A percentile compares a stretch with the other conserved stretches of the same genome.
phyloP scores from a whole-genome alignment of 2,797 vertebrate species.

The Rhinogobio ventralis region DNA sequence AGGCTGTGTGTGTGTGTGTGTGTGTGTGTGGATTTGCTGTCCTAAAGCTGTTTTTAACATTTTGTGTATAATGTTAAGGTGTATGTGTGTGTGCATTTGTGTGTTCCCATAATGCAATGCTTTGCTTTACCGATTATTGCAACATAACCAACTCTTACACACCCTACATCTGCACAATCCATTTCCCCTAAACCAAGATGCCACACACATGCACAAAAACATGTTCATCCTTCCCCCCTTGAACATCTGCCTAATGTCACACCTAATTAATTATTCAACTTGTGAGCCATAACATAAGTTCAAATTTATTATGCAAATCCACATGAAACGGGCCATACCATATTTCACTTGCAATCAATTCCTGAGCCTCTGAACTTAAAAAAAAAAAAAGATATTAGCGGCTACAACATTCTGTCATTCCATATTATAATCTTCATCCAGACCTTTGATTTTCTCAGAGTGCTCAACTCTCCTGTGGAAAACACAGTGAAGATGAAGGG shows the following conservation, averaged over 20 bases:
- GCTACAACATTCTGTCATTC: slow-evolving; percentile 22
- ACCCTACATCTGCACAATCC: not conserved
- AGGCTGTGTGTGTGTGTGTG: not conserved
- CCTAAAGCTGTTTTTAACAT: not conserved
- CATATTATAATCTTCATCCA: slow-evolving; percentile 7
- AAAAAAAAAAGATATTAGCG: slow-evolving; percentile 12
- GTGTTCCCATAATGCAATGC: slow-evolving; percentile 5
- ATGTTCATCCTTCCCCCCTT: not conserved
- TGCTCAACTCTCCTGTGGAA: slow-evolving; percentile 22
- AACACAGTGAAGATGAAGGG: slow-evolving; percentile 34
- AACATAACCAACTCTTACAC: not conserved
- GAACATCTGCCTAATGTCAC: slow-evolving; percentile 41
- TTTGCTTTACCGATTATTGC: not conserved
- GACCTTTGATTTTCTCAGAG: slow-evolving; percentile 27
- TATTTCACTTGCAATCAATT: slow-evolving; percentile 31
- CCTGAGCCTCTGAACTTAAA: slow-evolving; percentile 13
- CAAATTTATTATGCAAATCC: slow-evolving; percentile 43
- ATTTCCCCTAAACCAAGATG: slow-evolving; percentile 19
- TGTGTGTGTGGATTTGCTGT: not conserved
- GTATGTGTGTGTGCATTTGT: not conserved
- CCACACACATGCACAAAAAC: slow-evolving; percentile 1
- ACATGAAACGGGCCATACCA: slow-evolving; percentile 15
- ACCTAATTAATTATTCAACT: slow-evolving; percentile 56
- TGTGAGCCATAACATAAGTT: slow-evolving; percentile 26
- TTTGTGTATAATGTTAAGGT: not conserved